Base-by-base conservation (phyloP, 2,797 vertebrate genomes). In the Taenioides sp. region DNA sequence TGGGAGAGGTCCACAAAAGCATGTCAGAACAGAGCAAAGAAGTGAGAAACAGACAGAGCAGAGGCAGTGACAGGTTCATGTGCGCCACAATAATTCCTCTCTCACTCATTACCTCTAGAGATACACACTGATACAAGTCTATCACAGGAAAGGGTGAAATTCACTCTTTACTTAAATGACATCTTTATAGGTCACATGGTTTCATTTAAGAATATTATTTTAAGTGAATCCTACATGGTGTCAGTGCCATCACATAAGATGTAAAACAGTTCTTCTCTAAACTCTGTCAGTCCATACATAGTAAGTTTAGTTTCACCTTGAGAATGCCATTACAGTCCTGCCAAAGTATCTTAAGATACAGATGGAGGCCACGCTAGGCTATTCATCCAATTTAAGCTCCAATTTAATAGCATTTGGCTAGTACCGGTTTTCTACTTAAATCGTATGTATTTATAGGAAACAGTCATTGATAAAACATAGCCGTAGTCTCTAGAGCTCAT, bases 51-150 rank as follows among this genome's bases (percentile, higher is more conserved):
- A 65, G 12, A 73, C 47, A 91, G 83, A 89, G 87, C 80, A 68
- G 80, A 62, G 78, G 81, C 77, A 85, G 74, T 88, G 80, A 90
- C 74, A 84, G 80, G 70, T 73, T 78, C 55, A 57, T 17, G 76
- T 73, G 12, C 3, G 40, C 11, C 2, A 66, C 12, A 69, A 62
- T 83, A 77, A 74, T 74, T 37, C 71, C 77, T 86, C 73, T 63
- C 49, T 84, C 75, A 77, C 70, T 87, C 87, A 81, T 60, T 84
- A 79, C 86, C 73, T 79, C 66, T 49, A 34, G 9, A 31, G 63
- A 49, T 25, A 66, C 67, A 43, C 34, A 60, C 59, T 61, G 28
- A 61, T 61, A 34, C 59, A 34, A 20, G 31, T n/a, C 31, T 28
- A 27, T 58, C 55, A 25, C 11, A 58, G 22, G 23, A 16, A 58